Conservation (phyloP, 2,888 invertebrate species). For the Rotaria magnacalcarata region DNA sequence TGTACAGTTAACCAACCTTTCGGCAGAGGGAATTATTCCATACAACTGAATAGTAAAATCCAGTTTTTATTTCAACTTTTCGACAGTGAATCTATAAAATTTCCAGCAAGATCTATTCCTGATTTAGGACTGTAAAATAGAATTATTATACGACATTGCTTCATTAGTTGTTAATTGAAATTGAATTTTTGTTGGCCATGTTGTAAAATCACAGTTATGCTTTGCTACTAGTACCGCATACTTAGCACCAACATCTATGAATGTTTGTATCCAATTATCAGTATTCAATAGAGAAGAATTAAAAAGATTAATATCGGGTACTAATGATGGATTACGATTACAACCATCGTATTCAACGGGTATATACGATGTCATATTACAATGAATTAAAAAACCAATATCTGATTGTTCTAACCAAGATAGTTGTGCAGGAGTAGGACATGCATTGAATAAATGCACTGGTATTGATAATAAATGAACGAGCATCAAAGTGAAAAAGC, state of each 20-base stretch:
- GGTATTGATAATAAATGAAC: neutral
- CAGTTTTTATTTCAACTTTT: neutral
- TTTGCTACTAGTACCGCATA: neutral
- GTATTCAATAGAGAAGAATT: neutral
- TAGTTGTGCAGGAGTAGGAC: neutral
- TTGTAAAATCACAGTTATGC: conserved; percentile 14
- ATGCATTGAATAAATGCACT: neutral
- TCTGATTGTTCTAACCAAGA: neutral
- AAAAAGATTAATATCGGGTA: neutral
- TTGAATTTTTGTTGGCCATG: conserved; percentile 20
- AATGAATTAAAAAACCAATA: conserved; percentile 8
- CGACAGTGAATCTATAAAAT: neutral
- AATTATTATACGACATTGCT: neutral
- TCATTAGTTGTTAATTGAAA: conserved; percentile 17
- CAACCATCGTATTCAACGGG: conserved; percentile 10
- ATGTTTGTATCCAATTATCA: neutral
- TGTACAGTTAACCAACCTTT: conserved; percentile 1
- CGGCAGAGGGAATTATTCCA: conserved; percentile 24
- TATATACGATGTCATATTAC: neutral
- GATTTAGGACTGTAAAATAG: conserved; percentile 16
- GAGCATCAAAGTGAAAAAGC: too few relatives aligned
- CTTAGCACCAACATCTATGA: neutral
- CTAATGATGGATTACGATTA: neutral
- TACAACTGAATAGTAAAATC: neutral
- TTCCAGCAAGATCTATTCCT: neutral